Evolutionary conservation across 2,113 vertebrate genomes (phyloP).

Genomic region (Perca flavescens): DNA sequence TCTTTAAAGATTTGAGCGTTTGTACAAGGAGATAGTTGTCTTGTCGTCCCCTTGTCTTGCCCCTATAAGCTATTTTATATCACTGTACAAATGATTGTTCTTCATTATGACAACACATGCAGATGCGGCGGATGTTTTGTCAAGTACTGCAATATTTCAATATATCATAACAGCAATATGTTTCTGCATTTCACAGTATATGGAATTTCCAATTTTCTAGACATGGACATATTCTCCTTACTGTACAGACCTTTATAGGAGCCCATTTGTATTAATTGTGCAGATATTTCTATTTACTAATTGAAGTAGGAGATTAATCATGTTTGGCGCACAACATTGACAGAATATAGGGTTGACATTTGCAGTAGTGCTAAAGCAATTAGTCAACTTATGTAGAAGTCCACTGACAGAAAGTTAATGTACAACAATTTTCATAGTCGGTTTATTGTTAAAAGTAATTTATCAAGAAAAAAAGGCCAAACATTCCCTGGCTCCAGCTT

Average conservation of each 20-base stretch:
- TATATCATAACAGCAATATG: not conserved
- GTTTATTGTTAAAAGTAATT: not conserved
- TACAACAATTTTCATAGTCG: not conserved
- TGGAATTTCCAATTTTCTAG: not conserved
- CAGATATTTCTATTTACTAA: not conserved
- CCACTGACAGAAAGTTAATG: slow-evolving; percentile 4
- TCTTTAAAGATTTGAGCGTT: not conserved
- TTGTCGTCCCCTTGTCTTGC: no score
- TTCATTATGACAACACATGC: not conserved
- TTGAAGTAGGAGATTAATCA: not conserved
- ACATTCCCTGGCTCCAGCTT: not conserved
- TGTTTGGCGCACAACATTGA: not conserved
- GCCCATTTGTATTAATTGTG: not conserved
- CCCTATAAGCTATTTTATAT: not conserved
- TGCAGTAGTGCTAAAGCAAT: not conserved
- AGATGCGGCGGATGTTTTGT: not conserved
- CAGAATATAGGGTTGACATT: not conserved
- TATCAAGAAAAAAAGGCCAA: not conserved
- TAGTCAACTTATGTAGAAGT: not conserved
- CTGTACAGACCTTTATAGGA: not conserved
- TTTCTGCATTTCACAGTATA: not conserved
- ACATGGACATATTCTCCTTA: not conserved
- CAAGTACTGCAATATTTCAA: not conserved
- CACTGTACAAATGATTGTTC: not conserved
- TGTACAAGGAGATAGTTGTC: not conserved